Conservation (phyloP, 2,113 vertebrate genomes). For the Neogobius melanostomus region DNA sequence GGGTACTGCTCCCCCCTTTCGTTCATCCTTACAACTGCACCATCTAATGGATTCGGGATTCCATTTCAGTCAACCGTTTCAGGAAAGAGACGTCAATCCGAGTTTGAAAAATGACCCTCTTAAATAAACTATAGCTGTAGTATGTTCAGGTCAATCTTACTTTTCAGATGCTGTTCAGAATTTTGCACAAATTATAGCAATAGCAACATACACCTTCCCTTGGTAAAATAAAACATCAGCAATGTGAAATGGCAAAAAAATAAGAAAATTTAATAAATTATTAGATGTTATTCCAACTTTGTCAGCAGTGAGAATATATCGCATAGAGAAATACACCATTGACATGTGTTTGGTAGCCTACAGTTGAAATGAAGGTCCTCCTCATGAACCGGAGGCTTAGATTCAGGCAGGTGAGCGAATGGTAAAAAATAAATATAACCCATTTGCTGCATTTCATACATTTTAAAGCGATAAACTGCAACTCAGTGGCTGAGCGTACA, state of each 20-base stretch:
- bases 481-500: conserved; percentile 7
- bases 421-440: conserved; percentile 4
- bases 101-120: neutral
- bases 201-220: neutral
- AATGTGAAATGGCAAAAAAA: conserved; percentile 26
- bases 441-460: conserved; percentile 5
- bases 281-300: conserved; percentile 64
- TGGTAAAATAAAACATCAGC: neutral
- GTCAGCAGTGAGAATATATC: conserved; percentile 49
- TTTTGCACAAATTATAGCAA: neutral
- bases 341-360: conserved; percentile 44
- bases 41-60: conserved; percentile 61
- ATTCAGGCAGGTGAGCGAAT: neutral
- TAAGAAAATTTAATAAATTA: conserved; percentile 72
- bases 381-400: conserved; percentile 8
- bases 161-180: neutral
- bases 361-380: conserved; percentile 37
- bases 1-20: conserved; percentile 38
- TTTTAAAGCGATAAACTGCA: neutral
- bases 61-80: conserved; percentile 46
- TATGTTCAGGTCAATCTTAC: neutral
- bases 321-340: conserved; percentile 50
- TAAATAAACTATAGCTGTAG: neutral
- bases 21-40: conserved; percentile 56
- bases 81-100: conserved; percentile 2